Evolutionary conservation across 2,888 invertebrate species (phyloP).

Genomic region (Metellina segmentata): DNA sequence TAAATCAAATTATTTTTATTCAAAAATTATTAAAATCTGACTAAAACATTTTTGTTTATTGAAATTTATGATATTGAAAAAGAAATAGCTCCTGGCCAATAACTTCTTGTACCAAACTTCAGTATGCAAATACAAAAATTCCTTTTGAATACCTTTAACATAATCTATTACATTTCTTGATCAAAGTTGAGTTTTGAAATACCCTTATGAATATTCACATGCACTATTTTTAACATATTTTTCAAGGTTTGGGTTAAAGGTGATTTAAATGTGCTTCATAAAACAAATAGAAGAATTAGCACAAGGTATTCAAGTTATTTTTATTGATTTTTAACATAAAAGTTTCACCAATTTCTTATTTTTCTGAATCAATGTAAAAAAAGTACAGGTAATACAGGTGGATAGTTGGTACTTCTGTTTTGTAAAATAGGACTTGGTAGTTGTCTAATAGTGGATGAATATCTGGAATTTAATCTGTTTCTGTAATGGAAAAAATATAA

Average conservation of each 20-base stretch:
- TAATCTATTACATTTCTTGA: too few species aligned
- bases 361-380: neutral
- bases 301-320: neutral
- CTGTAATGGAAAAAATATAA: neutral
- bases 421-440: slow-evolving; percentile 56
- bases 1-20: too few species aligned
- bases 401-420: slow-evolving; percentile 33
- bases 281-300: neutral
- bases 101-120: too few species aligned
- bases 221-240: neutral
- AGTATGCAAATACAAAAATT: too few species aligned
- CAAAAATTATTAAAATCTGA: too few species aligned
- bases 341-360: neutral
- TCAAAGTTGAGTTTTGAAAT: too few species aligned
- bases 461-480: slow-evolving; percentile 18
- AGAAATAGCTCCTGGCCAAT: too few species aligned
- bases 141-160: too few species aligned
- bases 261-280: neutral
- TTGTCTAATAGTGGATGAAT: slow-evolving; percentile 45
- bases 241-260: neutral
- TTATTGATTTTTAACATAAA: neutral
- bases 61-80: too few species aligned
- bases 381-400: slow-evolving; percentile 2
- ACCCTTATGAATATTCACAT: neutral
- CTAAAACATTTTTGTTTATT: too few species aligned